Evolutionary conservation across 2,888 invertebrate species (phyloP).

Genomic region (Pyralis farinalis): DNA sequence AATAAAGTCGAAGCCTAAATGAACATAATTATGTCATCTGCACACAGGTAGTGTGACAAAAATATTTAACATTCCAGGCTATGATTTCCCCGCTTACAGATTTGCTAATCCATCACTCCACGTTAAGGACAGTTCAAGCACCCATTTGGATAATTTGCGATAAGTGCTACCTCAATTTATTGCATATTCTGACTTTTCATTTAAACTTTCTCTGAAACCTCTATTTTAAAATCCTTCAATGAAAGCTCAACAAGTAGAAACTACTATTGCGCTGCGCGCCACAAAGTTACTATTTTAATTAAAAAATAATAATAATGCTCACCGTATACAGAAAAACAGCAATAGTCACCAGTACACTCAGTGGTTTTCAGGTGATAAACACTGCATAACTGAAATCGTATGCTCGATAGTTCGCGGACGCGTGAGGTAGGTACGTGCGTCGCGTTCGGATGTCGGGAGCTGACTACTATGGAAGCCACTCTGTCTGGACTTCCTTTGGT

Average conservation of each 20-base stretch:
- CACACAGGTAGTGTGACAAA: no score
- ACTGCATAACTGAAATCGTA: constrained; percentile 59
- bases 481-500: constrained; percentile 45
- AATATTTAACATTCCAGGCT: constrained; percentile 19
- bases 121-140: constrained; percentile 27
- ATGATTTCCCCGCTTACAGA: constrained; percentile 26
- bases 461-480: constrained; percentile 46
- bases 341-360: constrained; percentile 38
- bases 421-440: constrained; percentile 38
- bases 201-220: neutral
- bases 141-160: constrained; percentile 13
- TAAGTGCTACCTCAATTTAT: constrained; percentile 2
- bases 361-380: constrained; percentile 40
- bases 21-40: no score
- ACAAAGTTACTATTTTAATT: neutral
- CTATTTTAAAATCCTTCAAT: neutral
- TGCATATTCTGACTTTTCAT: neutral
- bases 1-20: no score
- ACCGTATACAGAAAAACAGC: constrained; percentile 37
- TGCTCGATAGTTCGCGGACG: constrained; percentile 25
- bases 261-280: constrained; percentile 9
- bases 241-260: constrained; percentile 15
- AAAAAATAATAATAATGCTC: constrained; percentile 24
- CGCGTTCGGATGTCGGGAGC: constrained; percentile 39
- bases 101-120: constrained; percentile 32